A percentile compares a stretch with the other conserved stretches of the same genome.
Evolutionary conservation across 2,113 vertebrate genomes (phyloP).

Genomic region (Lethenteron camtschaticum): DNA sequence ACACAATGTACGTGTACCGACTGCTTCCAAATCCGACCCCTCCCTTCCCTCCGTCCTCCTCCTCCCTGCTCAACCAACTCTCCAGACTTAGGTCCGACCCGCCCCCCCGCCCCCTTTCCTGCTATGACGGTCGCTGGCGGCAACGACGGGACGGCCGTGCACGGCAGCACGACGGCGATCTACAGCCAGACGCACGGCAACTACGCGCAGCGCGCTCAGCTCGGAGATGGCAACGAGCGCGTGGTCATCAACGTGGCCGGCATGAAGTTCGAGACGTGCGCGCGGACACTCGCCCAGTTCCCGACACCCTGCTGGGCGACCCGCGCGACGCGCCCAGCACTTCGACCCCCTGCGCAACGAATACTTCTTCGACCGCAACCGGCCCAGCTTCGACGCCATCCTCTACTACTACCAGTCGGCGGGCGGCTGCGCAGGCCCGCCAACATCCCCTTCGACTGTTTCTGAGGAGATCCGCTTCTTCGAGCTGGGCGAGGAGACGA

Average conservation of each 20-base stretch:
- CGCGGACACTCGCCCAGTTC: constrained; percentile 40
- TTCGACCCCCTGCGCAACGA: constrained; percentile 43
- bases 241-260: constrained; percentile 41
- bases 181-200: too few relatives aligned
- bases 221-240: constrained; percentile 38
- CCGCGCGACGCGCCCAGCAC: constrained; percentile 26
- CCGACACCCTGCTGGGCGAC: constrained; percentile 41
- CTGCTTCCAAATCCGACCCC: too few relatives aligned
- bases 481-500: constrained; percentile 42
- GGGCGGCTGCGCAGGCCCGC: constrained; percentile 48
- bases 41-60: too few relatives aligned
- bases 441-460: constrained; percentile 65
- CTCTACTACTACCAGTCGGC: constrained; percentile 73
- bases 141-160: too few relatives aligned
- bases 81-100: too few relatives aligned
- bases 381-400: constrained; percentile 50
- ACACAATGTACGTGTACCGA: too few relatives aligned
- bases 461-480: constrained; percentile 70
- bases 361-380: constrained; percentile 48
- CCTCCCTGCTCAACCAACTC: too few relatives aligned
- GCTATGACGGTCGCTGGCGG: too few relatives aligned
- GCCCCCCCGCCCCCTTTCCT: too few relatives aligned
- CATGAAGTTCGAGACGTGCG: constrained; percentile 42
- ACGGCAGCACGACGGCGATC: too few relatives aligned
- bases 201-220: too few relatives aligned